phyloP scores from a whole-genome alignment of 2,888 invertebrate genomes.

The Drosophila antonietae region DNA sequence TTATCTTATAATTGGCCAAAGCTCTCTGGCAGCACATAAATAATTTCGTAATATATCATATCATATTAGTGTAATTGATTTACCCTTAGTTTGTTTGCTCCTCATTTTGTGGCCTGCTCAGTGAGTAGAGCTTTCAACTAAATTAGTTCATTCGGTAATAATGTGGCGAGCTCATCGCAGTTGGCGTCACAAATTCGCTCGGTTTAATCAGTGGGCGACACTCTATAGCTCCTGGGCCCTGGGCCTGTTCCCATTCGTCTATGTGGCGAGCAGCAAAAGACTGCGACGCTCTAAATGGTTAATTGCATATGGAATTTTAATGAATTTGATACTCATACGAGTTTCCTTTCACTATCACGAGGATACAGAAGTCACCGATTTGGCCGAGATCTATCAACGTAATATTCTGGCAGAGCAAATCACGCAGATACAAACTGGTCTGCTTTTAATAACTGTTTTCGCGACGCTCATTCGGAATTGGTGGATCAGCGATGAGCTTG shows the following conservation, averaged over 20 bases:
- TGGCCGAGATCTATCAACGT: slow-evolving; percentile 13
- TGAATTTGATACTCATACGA: slow-evolving; percentile 8
- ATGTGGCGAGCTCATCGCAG: slow-evolving; percentile 39
- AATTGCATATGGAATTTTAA: slow-evolving; percentile 31
- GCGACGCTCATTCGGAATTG: slow-evolving; percentile 31
- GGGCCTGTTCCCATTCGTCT: slow-evolving; percentile 58
- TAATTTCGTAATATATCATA: not conserved
- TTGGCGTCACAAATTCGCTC: slow-evolving; percentile 33
- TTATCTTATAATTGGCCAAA: not conserved
- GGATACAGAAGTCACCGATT: not conserved
- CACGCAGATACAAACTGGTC: not conserved
- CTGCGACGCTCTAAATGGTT: slow-evolving; percentile 40
- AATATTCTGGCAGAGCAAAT: slow-evolving; percentile 32
- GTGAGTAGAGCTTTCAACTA: not conserved
- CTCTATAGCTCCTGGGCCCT: slow-evolving; percentile 49
- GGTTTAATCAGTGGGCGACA: slow-evolving; percentile 24
- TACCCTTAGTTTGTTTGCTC: not conserved
- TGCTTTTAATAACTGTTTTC: slow-evolving; percentile 12
- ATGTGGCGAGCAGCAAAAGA: slow-evolving; percentile 1
- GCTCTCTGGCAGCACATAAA: no score
- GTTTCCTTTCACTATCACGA: not conserved
- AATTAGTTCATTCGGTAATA: slow-evolving; percentile 14
- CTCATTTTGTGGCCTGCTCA: not conserved
- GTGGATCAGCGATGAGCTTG: slow-evolving; percentile 42
- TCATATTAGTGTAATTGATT: slow-evolving; percentile 25